These are phyloP conservation scores for Pemphredon lugubris DNA, from an alignment of 2,888 invertebrate genomes.

Conservation along the genomic window DNA sequence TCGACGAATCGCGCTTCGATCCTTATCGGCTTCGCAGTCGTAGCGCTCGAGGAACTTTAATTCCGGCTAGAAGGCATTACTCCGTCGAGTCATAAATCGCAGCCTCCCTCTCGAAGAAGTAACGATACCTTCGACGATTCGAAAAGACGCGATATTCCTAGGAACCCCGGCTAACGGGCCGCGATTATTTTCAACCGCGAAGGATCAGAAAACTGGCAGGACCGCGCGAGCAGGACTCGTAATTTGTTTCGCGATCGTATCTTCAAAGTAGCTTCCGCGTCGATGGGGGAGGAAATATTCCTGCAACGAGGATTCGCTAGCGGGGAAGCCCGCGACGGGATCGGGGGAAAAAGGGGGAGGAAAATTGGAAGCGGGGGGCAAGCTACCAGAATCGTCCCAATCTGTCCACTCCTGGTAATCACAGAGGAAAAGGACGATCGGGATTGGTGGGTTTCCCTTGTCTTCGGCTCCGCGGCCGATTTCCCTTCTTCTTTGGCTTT, in stretches of 20 bases:
- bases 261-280: conserved; percentile 77
- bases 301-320: conserved; percentile 51
- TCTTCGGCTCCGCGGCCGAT: conserved; percentile 22
- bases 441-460: conserved; percentile 40
- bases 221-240: conserved; percentile 67
- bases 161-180: no score
- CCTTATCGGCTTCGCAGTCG: no score
- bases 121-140: no score
- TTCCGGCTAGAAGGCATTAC: no score
- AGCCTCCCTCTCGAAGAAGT: no score
- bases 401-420: conserved; percentile 66
- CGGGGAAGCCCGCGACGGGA: conserved; percentile 45
- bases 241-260: conserved; percentile 80
- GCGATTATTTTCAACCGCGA: conserved; percentile 74
- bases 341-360: conserved; percentile 40
- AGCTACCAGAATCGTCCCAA: conserved; percentile 60
- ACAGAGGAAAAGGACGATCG: conserved; percentile 42
- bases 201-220: conserved; percentile 53
- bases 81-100: no score
- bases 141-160: no score
- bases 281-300: conserved; percentile 64
- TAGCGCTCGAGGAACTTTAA: no score
- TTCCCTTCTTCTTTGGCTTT: neutral
- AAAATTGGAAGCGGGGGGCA: conserved; percentile 44
- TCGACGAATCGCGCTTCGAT: no score